phyloP scores from a whole-genome alignment of 2,888 invertebrate species.

The Mimumesa dahlbomi region DNA sequence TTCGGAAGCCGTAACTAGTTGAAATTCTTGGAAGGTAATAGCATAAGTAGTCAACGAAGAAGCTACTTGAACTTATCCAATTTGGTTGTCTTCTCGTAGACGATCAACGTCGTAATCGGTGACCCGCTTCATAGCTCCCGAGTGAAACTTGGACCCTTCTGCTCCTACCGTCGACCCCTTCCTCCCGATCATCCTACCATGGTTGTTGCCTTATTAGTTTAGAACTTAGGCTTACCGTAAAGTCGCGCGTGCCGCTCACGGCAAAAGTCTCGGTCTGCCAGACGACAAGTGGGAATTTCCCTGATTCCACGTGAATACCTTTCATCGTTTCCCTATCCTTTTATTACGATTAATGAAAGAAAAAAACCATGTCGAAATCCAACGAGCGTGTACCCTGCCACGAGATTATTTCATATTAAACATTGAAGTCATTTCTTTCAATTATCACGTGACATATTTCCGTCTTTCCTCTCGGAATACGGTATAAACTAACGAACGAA shows the following conservation, averaged over 20 bases:
- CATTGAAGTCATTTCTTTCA: too few relatives aligned
- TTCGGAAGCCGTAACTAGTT: constrained; percentile 25
- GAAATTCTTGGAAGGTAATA: constrained; percentile 51
- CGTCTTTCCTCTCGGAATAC: not conserved
- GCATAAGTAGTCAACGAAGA: constrained; percentile 58
- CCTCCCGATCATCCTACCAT: constrained; percentile 58
- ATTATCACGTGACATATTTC: too few relatives aligned
- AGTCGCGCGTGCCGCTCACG: constrained; percentile 61
- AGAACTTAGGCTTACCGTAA: constrained; percentile 71
- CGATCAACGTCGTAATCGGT: constrained; percentile 76
- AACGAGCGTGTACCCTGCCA: not conserved
- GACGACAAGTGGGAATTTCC: constrained; percentile 32
- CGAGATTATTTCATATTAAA: too few relatives aligned
- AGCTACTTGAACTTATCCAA: constrained; percentile 74
- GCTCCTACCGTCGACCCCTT: constrained; percentile 50
- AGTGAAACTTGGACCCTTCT: constrained; percentile 64
- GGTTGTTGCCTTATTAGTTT: constrained; percentile 76
- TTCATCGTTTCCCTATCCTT: not conserved
- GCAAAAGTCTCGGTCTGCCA: constrained; percentile 45
- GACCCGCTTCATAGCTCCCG: constrained; percentile 69
- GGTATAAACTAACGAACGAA: constrained; percentile 5
- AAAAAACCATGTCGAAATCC: not conserved
- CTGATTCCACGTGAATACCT: not conserved
- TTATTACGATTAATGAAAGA: not conserved
- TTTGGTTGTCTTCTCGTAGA: constrained; percentile 71